Base-by-base conservation (phyloP, 2,113 vertebrate genomes). In the Hypomesus transpacificus region DNA sequence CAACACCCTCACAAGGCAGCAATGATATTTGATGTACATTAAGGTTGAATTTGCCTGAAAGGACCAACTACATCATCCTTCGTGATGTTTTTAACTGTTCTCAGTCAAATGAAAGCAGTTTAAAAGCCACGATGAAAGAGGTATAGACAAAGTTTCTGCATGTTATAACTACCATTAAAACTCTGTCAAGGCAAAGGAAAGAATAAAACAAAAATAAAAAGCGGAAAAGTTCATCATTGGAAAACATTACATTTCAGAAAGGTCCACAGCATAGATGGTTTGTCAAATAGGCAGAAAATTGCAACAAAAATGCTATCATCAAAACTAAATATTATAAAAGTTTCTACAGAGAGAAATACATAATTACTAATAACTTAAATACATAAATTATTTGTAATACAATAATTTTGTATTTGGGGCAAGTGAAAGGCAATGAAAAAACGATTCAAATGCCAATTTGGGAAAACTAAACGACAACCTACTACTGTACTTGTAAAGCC, bases 341-440 rank as follows among this genome's bases (percentile, higher is more conserved):
- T 80, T 76, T 89, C 79, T 82, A 87, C 18, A 84, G 76, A 81
- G 77, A 84, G 51, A 81, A 65, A 84, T 6, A 61, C 74, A 82
- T 86, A 13, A 74, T 87, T 82, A 84, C 87, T 88, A 92, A 91
- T 91, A 91, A 92, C 88, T 93, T 93, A 92, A 90, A 89, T 85
- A 91, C 76, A 91, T 91, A 91, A 90, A 91, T 90, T 89, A 92
- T 86, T 84, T 73, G 81, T 68, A 75, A 81, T 82, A 85, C 66
- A 86, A 87, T 82, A 82, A 70, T 77, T 78, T 78, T 83, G 60
- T 73, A 70, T 79, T 73, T 73, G 70, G 77, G 67, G 69, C 58
- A 34, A 74, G 39, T 46, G 39, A 14, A 76, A 71, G 57, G 76
- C 71, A 85, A 75, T 74, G 70, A 88, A 87, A 85, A 87, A 74